phyloP scores from a whole-genome alignment of 2,888 invertebrate species.

The Macrostomum cliftonense region DNA sequence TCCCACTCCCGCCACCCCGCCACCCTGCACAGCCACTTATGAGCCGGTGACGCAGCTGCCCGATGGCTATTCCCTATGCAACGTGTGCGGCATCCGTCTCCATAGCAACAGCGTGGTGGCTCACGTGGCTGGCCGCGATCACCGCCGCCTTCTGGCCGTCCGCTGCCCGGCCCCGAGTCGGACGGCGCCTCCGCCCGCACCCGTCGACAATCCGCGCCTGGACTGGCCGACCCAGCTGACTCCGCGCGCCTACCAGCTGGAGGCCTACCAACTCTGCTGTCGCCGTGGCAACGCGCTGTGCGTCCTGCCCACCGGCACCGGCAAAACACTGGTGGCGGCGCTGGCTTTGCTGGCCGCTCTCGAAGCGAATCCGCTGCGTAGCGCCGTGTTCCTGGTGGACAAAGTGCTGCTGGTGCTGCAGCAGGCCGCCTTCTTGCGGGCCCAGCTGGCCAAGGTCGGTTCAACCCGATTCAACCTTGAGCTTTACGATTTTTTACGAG shows the following conservation, averaged over 20 bases:
- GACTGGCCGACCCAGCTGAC: too few relatives aligned
- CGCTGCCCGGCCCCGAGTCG: too few relatives aligned
- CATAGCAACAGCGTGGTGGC: slow-evolving; percentile 4
- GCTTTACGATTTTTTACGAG: too few relatives aligned
- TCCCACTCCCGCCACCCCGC: too few relatives aligned
- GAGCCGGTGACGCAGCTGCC: too few relatives aligned
- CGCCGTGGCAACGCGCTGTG: slow-evolving; percentile 16
- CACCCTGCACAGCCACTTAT: too few relatives aligned
- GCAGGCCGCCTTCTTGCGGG: slow-evolving; percentile 20
- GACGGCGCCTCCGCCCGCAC: too few relatives aligned
- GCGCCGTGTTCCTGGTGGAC: slow-evolving; percentile 27
- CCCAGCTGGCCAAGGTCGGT: slow-evolving; percentile 15
- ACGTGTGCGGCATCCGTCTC: background rate
- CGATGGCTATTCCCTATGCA: background rate
- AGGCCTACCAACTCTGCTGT: slow-evolving; percentile 15
- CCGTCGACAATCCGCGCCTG: too few relatives aligned
- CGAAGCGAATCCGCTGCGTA: slow-evolving; percentile 18
- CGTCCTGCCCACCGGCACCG: slow-evolving; percentile 29
- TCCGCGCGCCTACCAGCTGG: slow-evolving; percentile 23
- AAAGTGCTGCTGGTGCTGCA: slow-evolving; percentile 25
- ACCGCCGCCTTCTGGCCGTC: background rate
- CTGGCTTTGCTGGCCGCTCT: slow-evolving; percentile 23
- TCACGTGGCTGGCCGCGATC: slow-evolving; percentile 1
- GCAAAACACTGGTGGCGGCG: slow-evolving; percentile 24
- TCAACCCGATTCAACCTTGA: too few relatives aligned